Evolutionary conservation across 2,113 vertebrate genomes (phyloP), one percentile per base, ranked within the genome.

Genomic region (Heterotilapia buettikoferi): DNA sequence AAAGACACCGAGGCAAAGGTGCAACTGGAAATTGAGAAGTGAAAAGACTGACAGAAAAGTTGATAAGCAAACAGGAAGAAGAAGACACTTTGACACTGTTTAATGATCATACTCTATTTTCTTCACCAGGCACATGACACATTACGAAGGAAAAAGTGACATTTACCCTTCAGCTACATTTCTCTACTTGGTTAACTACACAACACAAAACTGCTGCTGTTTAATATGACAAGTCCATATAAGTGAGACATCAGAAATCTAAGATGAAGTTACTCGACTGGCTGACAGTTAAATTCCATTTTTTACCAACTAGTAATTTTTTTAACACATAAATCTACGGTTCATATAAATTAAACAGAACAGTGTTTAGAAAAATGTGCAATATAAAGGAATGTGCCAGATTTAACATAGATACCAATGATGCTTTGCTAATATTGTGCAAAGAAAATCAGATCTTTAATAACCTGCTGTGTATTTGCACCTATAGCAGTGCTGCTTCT

Each of bases 101-200:
- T 33, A 90, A 89, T 85, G 71, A 89, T 86, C 47, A 76, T 82
- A 76, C 66, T 47, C 61, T 31, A 61, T 88, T 90, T 88, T 45
- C 21, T 85, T 85, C 79, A 88, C 68, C 31, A 84, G 80, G 83
- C 53, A 84, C 73, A 45, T 90, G 86, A 88, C 94, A 93, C 87
- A 88, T 84, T 90, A 84, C 21, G 31, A 56, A 52, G 57, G 84
- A 36, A 83, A 83, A 89, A 76, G 81, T 86, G 89, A 83, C 87
- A 90, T 92, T 86, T 89, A 73, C 38, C 86, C 90, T 87, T 88
- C 66, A 91, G 90, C 91, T 90, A 84, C 57, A 79, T 83, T 10
- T 84, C 82, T 86, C 31, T 57, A 63, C 80, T 71, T 85, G 73
- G 78, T 85, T 85, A 90, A 91, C 73, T 84, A 85, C 56, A 78